A percentile compares a stretch with the other conserved stretches of the same genome.
These are phyloP conservation scores for Neogale vison DNA, from an alignment of 2,113 vertebrate species.

Conservation along the genomic window DNA sequence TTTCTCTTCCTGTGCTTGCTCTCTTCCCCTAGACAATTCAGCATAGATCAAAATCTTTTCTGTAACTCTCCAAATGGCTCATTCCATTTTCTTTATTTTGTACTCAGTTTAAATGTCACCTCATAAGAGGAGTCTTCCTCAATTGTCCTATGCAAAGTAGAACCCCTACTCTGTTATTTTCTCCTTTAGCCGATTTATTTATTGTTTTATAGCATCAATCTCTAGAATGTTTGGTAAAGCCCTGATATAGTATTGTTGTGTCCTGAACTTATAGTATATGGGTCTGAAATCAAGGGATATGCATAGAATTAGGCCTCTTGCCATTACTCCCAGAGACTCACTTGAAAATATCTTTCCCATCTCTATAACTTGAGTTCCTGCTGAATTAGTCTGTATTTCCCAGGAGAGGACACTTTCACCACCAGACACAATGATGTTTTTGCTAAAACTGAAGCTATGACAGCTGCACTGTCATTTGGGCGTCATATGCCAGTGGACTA, in stretches of 20 bases:
- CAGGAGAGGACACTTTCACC: neutral
- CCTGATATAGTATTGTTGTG: neutral
- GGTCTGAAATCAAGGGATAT: neutral
- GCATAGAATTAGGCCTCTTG: neutral
- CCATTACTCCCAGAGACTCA: neutral
- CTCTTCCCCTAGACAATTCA: neutral
- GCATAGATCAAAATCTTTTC: neutral
- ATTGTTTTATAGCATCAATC: neutral
- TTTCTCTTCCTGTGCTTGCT: neutral
- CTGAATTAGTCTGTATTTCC: neutral
- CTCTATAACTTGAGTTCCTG: neutral
- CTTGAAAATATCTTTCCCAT: neutral
- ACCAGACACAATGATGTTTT: neutral
- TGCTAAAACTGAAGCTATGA: neutral
- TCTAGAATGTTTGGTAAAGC: neutral
- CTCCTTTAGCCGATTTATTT: neutral
- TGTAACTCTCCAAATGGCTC: neutral
- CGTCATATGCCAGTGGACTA: neutral
- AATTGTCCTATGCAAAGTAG: neutral
- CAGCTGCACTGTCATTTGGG: neutral
- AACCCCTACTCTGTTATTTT: neutral
- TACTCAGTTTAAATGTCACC: neutral
- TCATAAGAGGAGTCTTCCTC: neutral
- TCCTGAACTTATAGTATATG: neutral
- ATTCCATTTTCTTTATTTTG: neutral